A percentile compares a stretch with the other conserved stretches of the same genome.
These are phyloP conservation scores for Heterodera schachtii DNA, from an alignment of 1,140 invertebrate genomes.

Conservation along the genomic window DNA sequence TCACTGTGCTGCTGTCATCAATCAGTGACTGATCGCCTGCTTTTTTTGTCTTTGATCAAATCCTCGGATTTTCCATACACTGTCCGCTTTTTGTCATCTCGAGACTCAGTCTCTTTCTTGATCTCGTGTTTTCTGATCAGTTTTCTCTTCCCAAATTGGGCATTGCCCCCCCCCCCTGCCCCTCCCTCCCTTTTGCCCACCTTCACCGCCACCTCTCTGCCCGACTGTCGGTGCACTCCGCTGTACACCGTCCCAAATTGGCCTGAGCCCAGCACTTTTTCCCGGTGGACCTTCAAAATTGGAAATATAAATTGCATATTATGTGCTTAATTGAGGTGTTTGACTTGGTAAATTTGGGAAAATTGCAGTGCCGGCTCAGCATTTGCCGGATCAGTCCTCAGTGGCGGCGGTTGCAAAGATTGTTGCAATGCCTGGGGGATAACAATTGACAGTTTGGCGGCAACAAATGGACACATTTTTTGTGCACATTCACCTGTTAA, in stretches of 20 bases:
- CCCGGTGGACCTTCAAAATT: constrained; percentile 80
- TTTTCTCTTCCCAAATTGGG: too few species aligned
- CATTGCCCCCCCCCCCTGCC: too few species aligned
- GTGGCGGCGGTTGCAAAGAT: constrained; percentile 58
- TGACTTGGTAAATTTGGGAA: constrained; percentile 59
- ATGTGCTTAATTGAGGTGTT: constrained; percentile 69
- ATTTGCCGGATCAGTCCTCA: constrained; percentile 53
- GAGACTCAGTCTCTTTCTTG: too few species aligned
- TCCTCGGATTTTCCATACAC: constrained; percentile 4
- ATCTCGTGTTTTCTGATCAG: too few species aligned
- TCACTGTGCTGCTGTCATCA: too few species aligned
- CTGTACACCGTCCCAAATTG: constrained; percentile 98
- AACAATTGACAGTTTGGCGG: constrained; percentile 50
- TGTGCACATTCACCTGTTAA: constrained; percentile 65
- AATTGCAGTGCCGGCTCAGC: constrained; percentile 63
- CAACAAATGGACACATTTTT: constrained; percentile 58
- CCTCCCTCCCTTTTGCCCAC: constrained; percentile 71
- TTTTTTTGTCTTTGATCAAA: too few species aligned
- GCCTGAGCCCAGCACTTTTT: constrained; percentile 93
- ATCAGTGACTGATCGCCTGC: too few species aligned
- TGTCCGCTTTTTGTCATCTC: too few species aligned
- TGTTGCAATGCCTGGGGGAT: constrained; percentile 50
- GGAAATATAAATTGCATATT: neutral
- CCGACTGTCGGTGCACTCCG: constrained; percentile 72
- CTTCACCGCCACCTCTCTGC: constrained; percentile 85